Percentiles rank a stretch among this genome's conserved stretches.
phyloP scores from a whole-genome alignment of 2,888 invertebrate genomes.

The Eulithis prunata region DNA sequence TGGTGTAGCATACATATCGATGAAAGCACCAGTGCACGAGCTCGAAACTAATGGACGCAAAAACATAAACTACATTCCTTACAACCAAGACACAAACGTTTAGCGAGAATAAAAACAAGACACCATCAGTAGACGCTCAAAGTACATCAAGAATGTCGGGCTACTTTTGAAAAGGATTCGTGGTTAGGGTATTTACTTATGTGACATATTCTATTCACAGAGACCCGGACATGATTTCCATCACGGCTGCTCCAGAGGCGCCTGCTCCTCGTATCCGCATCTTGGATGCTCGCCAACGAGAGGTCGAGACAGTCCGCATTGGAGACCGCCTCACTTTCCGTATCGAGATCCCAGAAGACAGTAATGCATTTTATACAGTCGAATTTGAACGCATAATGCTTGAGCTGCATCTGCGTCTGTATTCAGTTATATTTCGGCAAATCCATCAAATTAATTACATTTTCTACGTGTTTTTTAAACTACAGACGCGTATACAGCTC shows the following conservation, averaged over 20 bases:
- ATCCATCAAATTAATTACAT: background rate
- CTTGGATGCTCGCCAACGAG: slow-evolving; percentile 92
- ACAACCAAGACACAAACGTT: background rate
- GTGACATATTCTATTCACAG: slow-evolving; percentile 66
- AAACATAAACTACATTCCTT: too few relatives aligned
- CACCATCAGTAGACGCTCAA: background rate
- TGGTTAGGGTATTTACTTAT: background rate
- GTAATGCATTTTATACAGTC: slow-evolving; percentile 82
- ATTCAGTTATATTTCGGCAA: background rate
- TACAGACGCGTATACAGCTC: slow-evolving; percentile 1
- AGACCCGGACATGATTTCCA: slow-evolving; percentile 98
- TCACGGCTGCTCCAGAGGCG: slow-evolving; percentile 97
- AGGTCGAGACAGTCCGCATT: slow-evolving; percentile 97
- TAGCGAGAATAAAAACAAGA: background rate
- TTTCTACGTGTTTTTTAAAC: background rate
- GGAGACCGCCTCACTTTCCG: slow-evolving; percentile 97
- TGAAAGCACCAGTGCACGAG: background rate
- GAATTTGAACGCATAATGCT: slow-evolving; percentile 16
- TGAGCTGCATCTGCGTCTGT: slow-evolving; percentile 14
- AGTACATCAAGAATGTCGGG: background rate
- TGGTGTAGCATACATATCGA: slow-evolving; percentile 1
- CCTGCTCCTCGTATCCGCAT: slow-evolving; percentile 97
- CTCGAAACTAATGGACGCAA: too few relatives aligned
- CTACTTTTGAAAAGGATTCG: background rate
- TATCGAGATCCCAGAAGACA: slow-evolving; percentile 98